Evolutionary conservation across 2,888 invertebrate species (phyloP).

Genomic region (Agonopterix alstromeriana): DNA sequence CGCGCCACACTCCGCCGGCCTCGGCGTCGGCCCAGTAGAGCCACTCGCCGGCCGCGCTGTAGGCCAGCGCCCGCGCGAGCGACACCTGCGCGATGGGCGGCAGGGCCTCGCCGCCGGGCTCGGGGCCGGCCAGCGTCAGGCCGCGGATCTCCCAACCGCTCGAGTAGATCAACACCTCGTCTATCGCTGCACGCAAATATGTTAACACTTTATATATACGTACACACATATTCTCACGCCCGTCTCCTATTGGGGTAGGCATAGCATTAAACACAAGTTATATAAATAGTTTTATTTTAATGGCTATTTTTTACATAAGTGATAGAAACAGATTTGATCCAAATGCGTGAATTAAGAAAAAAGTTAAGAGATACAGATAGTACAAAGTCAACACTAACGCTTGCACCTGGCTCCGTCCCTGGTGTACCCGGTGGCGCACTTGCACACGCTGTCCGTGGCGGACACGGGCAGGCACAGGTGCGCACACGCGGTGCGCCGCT

Average conservation of each 20-base stretch:
- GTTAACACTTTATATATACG: neutral
- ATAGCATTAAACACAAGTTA: too few species aligned
- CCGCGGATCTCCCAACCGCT: slow-evolving; percentile 87
- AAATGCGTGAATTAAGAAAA: too few species aligned
- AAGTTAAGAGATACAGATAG: too few species aligned
- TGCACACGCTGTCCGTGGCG: slow-evolving; percentile 76
- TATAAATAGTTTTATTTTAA: too few species aligned
- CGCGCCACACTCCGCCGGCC: slow-evolving; percentile 84
- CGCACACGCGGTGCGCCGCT: slow-evolving; percentile 78
- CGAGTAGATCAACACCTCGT: slow-evolving; percentile 86
- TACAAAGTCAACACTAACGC: slow-evolving; percentile 15
- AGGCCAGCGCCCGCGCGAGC: slow-evolving; percentile 26
- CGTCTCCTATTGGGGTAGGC: neutral
- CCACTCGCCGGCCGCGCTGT: slow-evolving; percentile 78
- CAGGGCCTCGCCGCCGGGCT: slow-evolving; percentile 27
- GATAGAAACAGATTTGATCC: too few species aligned
- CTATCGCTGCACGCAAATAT: slow-evolving; percentile 55
- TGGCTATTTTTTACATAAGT: too few species aligned
- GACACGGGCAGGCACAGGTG: slow-evolving; percentile 85
- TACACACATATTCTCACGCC: neutral
- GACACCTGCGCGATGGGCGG: slow-evolving; percentile 2
- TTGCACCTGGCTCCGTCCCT: slow-evolving; percentile 26
- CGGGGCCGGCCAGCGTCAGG: slow-evolving; percentile 51
- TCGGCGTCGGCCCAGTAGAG: slow-evolving; percentile 91
- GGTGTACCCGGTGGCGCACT: slow-evolving; percentile 83